Base-by-base conservation (phyloP, 2,888 invertebrate species). In the Sphaerophoria taeniata region DNA sequence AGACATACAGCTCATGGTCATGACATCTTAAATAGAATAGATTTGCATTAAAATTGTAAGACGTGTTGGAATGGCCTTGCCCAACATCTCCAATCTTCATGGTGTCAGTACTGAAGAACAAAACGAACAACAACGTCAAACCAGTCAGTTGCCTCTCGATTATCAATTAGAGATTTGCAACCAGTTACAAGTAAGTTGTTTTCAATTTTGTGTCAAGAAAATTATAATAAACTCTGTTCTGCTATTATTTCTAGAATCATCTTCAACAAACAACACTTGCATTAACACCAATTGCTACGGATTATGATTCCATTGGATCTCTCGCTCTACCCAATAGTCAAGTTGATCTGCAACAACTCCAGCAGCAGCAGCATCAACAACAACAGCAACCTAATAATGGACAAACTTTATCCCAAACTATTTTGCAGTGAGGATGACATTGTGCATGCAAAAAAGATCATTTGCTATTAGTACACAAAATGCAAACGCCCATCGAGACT, bases 151-250 rank as follows among this genome's bases (percentile, higher is more conserved):
- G 53, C 89, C 91, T 9, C 88, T 92, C 31, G 92, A 92, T 75
- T 92, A 91, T 87, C 91, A 92, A 72, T 89, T 93, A n/a, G 88
- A 91, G 88, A 92, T 92, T 88, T 91, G 93, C 76, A 92, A 90
- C 69, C 91, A 92, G 88, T 84, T 91, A 83, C 92, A 92, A 90
- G 92, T 92, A 87, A 76, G 81, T 84, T 14, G 12, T 11, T 6
- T 11, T 43, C 3, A 43, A 9, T 12, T 2, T 11, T 43, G 9
- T 0, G 6, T 43, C 11, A 9, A 43, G 0, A 9, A 12, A 4
- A 11, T 43, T 43, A 9, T 43, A 6, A 6, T 12, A 43, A 43
- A 43, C 9, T n/a, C n/a, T n/a, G 0, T 11, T 9, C 3, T 4
- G 3, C n/a, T n/a, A n/a, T 39, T 47, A 11, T 61, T 55, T 36